Base-by-base conservation (phyloP, 2,888 invertebrate species). In the Zaprionus lineosus region DNA sequence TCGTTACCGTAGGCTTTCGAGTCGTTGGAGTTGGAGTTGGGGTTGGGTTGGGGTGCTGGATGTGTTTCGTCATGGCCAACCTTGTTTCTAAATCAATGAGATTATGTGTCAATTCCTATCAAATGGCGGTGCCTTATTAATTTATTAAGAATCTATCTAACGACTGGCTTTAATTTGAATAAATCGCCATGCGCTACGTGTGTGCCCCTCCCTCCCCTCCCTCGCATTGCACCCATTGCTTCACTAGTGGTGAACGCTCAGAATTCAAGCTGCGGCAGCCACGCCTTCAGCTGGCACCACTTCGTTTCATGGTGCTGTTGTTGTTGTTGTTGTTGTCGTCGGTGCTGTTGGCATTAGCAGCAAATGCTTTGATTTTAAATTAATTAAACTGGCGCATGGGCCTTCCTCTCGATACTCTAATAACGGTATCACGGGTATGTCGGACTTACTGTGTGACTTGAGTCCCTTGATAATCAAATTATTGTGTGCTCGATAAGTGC, bases 181-280 rank as follows among this genome's bases (percentile, higher is more conserved):
- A 60, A 73, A 52, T 66, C 61, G 43, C 56, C 56, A 43, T 62
- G 69, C 65, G 77, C 56, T 59, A 18, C 40, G 18, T 51, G 59
- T n/a, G n/a, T n/a, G n/a, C n/a, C n/a, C n/a, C n/a, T n/a, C n/a
- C n/a, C n/a, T n/a, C n/a, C n/a, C n/a, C n/a, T n/a, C n/a, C n/a
- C n/a, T n/a, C n/a, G n/a, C 76, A 62, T 82, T 85, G 81, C 84
- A 79, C 85, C 57, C 53, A 47, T 56, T 59, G 48, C 59, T 43
- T 48, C 36, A 51, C 58, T 46, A 64, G 46, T 18, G 8, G 31
- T 19, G 37, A 72, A 64, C 55, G 21, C 55, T 56, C 37, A 52
- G 46, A 56, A 36, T 59, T 47, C 37, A 6, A 40, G 24, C 24
- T 43, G 12, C 36, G 41, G 46, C 26, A 28, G 61, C 44, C 43